phyloP scores from a whole-genome alignment of 2,113 vertebrate genomes.

The Dipodomys merriami region DNA sequence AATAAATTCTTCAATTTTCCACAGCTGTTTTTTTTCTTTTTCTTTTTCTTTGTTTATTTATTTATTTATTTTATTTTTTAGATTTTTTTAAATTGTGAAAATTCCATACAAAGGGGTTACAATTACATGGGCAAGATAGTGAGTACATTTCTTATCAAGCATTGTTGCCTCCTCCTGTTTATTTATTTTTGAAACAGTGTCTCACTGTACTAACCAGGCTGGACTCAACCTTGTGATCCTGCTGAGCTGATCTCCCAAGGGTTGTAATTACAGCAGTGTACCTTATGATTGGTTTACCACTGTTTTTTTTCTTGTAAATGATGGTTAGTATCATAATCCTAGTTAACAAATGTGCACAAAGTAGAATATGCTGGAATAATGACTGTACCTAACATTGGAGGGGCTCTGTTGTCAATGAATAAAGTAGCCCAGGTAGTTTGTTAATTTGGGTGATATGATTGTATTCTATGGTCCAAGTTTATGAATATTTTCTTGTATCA shows the following conservation, averaged over 20 bases:
- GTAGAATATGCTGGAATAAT: neutral
- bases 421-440: neutral
- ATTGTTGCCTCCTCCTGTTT: no score
- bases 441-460: slow-evolving; percentile 5
- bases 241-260: neutral
- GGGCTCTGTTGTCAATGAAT: neutral
- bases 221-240: neutral
- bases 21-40: neutral
- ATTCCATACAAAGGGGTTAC: no score
- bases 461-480: neutral
- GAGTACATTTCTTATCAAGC: no score
- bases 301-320: slow-evolving; percentile 27
- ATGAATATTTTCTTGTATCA: neutral
- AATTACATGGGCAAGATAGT: no score
- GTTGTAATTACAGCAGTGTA: neutral
- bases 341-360: neutral
- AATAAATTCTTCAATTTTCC: slow-evolving; percentile 2
- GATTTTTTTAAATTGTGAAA: no score
- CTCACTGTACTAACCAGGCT: neutral
- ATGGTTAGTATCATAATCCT: neutral
- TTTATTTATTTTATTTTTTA: no score
- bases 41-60: neutral
- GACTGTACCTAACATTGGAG: neutral
- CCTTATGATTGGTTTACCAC: neutral
- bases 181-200: neutral